phyloP scores from a whole-genome alignment of 1,140 invertebrate genomes.

The Portunus trituberculatus region DNA sequence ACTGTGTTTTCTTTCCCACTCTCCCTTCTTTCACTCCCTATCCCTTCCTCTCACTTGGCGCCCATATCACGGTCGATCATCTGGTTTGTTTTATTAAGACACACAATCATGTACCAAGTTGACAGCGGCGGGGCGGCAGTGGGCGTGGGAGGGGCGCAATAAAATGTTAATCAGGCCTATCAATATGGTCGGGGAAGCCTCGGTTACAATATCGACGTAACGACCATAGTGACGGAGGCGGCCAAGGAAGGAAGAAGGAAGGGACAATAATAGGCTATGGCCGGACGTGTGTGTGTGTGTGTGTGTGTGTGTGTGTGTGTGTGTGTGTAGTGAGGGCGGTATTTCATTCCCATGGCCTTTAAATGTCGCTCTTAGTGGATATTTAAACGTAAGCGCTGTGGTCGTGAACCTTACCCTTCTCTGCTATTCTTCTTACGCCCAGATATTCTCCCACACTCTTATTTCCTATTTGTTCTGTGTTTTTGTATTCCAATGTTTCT shows the following conservation, averaged over 20 bases:
- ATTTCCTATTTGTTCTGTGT: background rate
- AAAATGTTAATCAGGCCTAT: slow-evolving; percentile 5
- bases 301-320: too few species aligned
- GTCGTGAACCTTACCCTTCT: background rate
- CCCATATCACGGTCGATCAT: background rate
- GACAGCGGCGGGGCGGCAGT: background rate
- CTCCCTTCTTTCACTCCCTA: background rate
- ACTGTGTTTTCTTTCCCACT: background rate
- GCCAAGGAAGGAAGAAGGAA: background rate
- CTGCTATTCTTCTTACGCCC: background rate
- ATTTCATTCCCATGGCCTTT: background rate
- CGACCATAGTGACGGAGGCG: background rate
- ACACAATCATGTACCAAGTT: background rate
- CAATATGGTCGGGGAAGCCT: background rate
- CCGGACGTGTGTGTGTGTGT: background rate
- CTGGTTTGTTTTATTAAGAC: background rate
- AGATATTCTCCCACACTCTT: background rate
- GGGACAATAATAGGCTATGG: background rate
- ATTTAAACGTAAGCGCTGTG: background rate
- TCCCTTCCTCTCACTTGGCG: background rate
- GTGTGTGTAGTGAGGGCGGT: background rate
- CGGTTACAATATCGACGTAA: background rate
- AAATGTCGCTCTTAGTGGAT: background rate
- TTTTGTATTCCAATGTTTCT: background rate
- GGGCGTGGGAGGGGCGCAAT: background rate